Base-by-base conservation (phyloP, 2,113 vertebrate genomes). In the Campylomormyrus numenius region DNA sequence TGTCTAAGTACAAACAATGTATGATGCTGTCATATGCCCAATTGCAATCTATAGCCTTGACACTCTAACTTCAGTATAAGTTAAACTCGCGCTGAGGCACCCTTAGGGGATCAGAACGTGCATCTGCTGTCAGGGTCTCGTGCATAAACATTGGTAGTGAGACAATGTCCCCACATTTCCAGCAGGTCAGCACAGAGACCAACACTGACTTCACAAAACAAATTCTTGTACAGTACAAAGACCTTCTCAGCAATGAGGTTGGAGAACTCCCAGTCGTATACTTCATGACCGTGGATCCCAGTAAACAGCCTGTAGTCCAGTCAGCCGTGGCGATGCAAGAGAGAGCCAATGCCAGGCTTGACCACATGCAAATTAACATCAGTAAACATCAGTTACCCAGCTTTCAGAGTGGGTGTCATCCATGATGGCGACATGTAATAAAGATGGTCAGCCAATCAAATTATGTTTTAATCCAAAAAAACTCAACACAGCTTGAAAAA, bases 201-300 rank as follows among this genome's bases (percentile, higher is more conserved):
- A 87, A 90, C 42, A 86, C 77, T 46, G 85, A 87, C 46, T 88
- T 90, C 42, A 48, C n/a, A 11, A 66, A 19, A 53, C 21, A 88
- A 88, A 80, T 24, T 66, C 27, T 70, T 2, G n/a, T 19, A 9
- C 45, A 92, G 15, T 89, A 90, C 19, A 39, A 62, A 42, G 91
- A 91, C 42, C 52, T 90, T 5, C 90, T 91, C 58, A 52, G 13
- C 6, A 77, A 90, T 24, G 56, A 90, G 15, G 77, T 90, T 1
- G 77, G 89, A 49, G 48, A 92, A 85, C 84, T 92, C 1, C 88
- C 89, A 87, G 53, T 90, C 45, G 85, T 87, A 42, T 90, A 92
- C 35, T 88, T 87, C 58, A 90, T 92, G 90, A 90, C 39, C 5
- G 0, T 90, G 10, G 89, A 92, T 53, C 90, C 90, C 6, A 77